Base-by-base conservation (phyloP, 2,888 invertebrate genomes). In the Cetonia aurata region DNA sequence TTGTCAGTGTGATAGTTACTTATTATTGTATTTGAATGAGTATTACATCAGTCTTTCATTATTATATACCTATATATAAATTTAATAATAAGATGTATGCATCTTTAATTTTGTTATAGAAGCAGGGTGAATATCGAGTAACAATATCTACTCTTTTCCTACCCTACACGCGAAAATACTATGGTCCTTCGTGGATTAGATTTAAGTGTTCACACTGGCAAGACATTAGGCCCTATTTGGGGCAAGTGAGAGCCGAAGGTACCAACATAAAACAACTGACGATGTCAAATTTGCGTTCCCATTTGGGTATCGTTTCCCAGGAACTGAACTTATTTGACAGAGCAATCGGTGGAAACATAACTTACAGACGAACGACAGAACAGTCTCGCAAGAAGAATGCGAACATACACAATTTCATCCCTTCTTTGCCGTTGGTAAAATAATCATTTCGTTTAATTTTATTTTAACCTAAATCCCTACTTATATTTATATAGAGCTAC, bases 261-360 rank as follows among this genome's bases (percentile, higher is more conserved):
- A 77, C 77, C 50, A 79, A 83, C 68, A 60, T 82, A 3, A 81
- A 77, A 73, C 72, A 69, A 6, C 74, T 84, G 41, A 79, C 77
- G 66, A 67, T 83, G 68, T 53, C 72, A 2, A 77, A 79, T 6
- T 72, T 94, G 8, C 88, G 98, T 70, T 88, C 90, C 50, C 91
- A 94, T 74, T 89, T 98, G 71, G 96, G 96, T 4, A 92, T 97
- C 72, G 93, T 98, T 0, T 94, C 95, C 2, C 98, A 98, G 85
- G 97, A 98, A 80, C 97, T 96, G 0, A 91, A 93, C 0, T 87
- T 98, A 0, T 98, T 98, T 84, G 94, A 96, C 82, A 88, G 93
- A 68, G 93, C 93, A 6, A 95, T 98, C 68, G 89, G 88, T 0
- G 94, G 97, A 75, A 98, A 98, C 83, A 97, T 98, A 75, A 92